Evolutionary conservation across 2,888 invertebrate genomes (phyloP).

Genomic region (Nephrocerus scutellatus): DNA sequence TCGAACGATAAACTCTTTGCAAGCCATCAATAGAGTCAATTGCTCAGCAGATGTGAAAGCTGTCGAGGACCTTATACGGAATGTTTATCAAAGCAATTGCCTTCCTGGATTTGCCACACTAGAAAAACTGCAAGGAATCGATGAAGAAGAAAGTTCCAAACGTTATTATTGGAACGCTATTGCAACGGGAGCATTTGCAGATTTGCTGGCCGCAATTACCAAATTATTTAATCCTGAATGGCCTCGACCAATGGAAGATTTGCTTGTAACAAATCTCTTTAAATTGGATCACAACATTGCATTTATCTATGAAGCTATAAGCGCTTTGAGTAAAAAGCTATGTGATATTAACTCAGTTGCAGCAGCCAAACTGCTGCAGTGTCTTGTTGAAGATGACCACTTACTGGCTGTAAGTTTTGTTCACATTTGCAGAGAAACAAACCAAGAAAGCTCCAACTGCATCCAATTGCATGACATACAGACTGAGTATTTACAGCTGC

Average conservation of each 20-base stretch:
- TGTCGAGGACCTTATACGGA: slow-evolving; percentile 35
- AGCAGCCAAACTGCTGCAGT: slow-evolving; percentile 24
- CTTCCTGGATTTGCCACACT: slow-evolving; percentile 53
- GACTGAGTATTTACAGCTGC: slow-evolving; percentile 54
- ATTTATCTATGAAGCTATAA: slow-evolving; percentile 35
- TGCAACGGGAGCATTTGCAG: slow-evolving; percentile 49
- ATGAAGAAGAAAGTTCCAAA: slow-evolving; percentile 40
- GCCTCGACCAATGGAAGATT: slow-evolving; percentile 45
- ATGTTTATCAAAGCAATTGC: slow-evolving; percentile 32
- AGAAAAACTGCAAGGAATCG: slow-evolving; percentile 57
- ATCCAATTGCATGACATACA: slow-evolving; percentile 42
- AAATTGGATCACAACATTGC: slow-evolving; percentile 36
- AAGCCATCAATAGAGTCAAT: slow-evolving; percentile 33
- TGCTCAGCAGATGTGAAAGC: slow-evolving; percentile 40
- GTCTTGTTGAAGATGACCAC: slow-evolving; percentile 31
- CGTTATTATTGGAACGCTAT: slow-evolving; percentile 44
- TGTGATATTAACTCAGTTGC: slow-evolving; percentile 21
- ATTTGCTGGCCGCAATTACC: slow-evolving; percentile 50
- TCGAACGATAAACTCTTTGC: slow-evolving; percentile 26
- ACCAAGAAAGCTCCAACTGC: background rate
- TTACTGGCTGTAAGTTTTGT: slow-evolving; percentile 32
- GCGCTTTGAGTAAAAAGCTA: slow-evolving; percentile 26
- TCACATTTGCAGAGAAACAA: slow-evolving; percentile 29
- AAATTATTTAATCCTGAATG: slow-evolving; percentile 53
- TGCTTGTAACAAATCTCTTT: slow-evolving; percentile 31